phyloP scores from a whole-genome alignment of 1,140 invertebrate species.

The Polyergus mexicanus region DNA sequence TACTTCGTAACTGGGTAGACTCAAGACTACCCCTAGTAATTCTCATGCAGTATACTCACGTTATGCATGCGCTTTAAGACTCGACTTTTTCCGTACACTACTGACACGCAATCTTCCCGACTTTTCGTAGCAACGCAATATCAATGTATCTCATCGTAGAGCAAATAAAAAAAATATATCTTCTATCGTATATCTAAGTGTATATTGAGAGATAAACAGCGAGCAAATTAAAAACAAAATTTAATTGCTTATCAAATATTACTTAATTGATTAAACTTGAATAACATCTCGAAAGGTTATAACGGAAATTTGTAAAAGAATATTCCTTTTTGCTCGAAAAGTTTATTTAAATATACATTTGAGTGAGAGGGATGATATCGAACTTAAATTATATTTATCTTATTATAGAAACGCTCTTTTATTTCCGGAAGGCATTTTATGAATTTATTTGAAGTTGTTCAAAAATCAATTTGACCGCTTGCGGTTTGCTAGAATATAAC shows the following conservation, averaged over 20 bases:
- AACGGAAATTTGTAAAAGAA: not conserved
- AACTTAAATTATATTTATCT: not conserved
- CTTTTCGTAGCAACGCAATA: constrained; percentile 54
- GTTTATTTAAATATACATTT: not conserved
- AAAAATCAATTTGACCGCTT: not conserved
- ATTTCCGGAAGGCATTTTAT: not conserved
- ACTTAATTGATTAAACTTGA: not conserved
- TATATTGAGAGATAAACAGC: not conserved
- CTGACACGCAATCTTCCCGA: constrained; percentile 58
- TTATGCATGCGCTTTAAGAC: constrained; percentile 56
- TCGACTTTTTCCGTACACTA: constrained; percentile 54
- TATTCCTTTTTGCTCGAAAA: not conserved
- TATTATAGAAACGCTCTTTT: not conserved
- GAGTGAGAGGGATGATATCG: not conserved
- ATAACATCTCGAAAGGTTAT: no score
- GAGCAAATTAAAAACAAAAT: not conserved
- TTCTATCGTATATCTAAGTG: not conserved
- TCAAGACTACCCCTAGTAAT: constrained; percentile 16
- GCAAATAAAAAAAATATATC: constrained; percentile 30
- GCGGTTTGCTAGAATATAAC: not conserved
- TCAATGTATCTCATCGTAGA: constrained; percentile 24
- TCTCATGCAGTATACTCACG: constrained; percentile 49
- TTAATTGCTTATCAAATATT: constrained; percentile 31
- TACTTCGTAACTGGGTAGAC: constrained; percentile 44
- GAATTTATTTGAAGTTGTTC: not conserved